Base-by-base conservation (phyloP, 1,140 invertebrate species). In the Drosophila quadrilineata region DNA sequence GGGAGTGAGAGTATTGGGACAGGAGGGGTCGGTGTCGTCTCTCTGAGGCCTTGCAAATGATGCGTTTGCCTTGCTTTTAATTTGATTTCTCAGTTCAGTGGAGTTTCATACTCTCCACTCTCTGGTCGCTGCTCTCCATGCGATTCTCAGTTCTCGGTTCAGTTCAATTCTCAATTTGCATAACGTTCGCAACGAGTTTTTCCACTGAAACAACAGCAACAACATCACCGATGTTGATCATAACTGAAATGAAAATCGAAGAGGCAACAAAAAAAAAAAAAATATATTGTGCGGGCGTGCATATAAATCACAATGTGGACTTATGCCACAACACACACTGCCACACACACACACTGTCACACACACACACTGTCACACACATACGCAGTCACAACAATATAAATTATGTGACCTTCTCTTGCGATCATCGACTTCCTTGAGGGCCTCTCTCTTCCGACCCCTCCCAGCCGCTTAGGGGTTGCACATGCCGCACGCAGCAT, bases 221-320 rank as follows among this genome's bases (percentile, higher is more conserved):
- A 36, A 33, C 28, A 33, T 41, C 19, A 43, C 41, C 33, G 16
- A 29, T 3, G 38, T 10, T 29, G 22, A 57, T 50, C 21, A 26
- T 33, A 66, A 35, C 26, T 26, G n/a, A 17, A n/a, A 28, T 12
- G 52, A 31, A 45, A 36, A 79, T 73, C 56, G 65, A 79, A 79
- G 40, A 69, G 29, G 31, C 53, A 9, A 56, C 36, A 52, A 26
- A 46, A 62, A 40, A 8, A 31, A 8, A 12, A 22, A 54, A 33
- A 22, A 56, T 26, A 48, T 1, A 40, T 58, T 62, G 77, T 76
- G 82, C 82, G 82, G 82, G 82, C 82, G 82, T 87, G 82, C 75
- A 82, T 79, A 86, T 86, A 86, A 86, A 87, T 86, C 82, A 86
- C 76, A 86, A 60, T 86, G 77, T 75, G 69, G 72, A 82, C 82